Evolutionary conservation across 2,888 invertebrate species (phyloP).

Genomic region (Archaeoteleia sp.): DNA sequence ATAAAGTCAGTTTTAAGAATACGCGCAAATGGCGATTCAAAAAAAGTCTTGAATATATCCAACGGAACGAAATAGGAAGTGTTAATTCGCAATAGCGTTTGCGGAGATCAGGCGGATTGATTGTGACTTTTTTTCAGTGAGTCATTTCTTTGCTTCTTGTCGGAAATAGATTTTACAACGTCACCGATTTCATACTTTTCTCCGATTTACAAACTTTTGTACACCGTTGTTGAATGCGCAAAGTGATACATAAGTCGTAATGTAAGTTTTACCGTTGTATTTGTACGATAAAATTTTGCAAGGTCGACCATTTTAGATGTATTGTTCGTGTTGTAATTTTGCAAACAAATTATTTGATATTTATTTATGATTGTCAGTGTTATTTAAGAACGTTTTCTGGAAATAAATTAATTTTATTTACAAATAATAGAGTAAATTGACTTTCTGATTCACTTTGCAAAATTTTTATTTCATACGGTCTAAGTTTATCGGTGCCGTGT

Average conservation of each 20-base stretch:
- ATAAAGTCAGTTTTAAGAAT: constrained; percentile 32
- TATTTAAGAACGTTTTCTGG: too few relatives aligned
- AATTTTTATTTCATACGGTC: background rate
- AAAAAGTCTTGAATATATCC: constrained; percentile 35
- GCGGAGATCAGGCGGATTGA: constrained; percentile 17
- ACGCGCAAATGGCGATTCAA: constrained; percentile 36
- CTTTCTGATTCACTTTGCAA: background rate
- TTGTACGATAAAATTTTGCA: constrained; percentile 26
- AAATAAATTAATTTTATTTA: constrained; percentile 6
- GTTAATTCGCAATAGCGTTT: constrained; percentile 38
- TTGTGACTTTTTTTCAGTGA: constrained; percentile 4
- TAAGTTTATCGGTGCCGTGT: constrained; percentile 15
- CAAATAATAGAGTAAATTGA: too few relatives aligned
- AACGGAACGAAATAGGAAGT: constrained; percentile 37
- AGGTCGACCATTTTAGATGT: constrained; percentile 7
- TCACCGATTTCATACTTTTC: constrained; percentile 13
- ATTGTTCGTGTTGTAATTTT: too few relatives aligned
- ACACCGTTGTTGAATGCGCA: constrained; percentile 21
- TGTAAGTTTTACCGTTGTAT: constrained; percentile 18
- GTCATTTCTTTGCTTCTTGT: constrained; percentile 9
- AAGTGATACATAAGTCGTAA: constrained; percentile 9
- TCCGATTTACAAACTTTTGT: constrained; percentile 24
- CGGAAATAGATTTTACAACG: constrained; percentile 16
- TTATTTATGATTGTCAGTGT: too few relatives aligned
- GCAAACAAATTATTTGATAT: too few relatives aligned